Percentiles rank a stretch among this genome's conserved stretches.
Evolutionary conservation across 2,888 invertebrate species (phyloP).

Genomic region (Tethea ocularis): DNA sequence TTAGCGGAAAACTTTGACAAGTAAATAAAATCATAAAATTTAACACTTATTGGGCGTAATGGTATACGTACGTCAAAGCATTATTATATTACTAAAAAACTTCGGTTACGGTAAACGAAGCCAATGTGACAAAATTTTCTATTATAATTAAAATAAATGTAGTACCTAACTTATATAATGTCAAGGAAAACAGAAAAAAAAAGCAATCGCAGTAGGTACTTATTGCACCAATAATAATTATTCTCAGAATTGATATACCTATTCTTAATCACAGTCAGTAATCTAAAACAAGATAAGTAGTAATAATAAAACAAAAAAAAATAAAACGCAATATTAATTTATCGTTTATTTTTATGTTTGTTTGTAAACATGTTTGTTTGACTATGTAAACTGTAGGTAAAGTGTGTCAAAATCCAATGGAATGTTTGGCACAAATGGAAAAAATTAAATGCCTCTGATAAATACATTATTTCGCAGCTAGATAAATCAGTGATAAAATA

Average conservation of each 20-base stretch:
- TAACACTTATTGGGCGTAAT: not conserved
- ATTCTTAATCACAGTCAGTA: not conserved
- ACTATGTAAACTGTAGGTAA: not conserved
- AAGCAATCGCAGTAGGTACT: not conserved
- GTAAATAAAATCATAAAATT: not conserved
- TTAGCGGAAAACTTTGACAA: not conserved
- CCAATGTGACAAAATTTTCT: too few species aligned
- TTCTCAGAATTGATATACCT: too few species aligned
- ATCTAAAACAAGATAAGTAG: not conserved
- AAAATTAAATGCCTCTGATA: constrained; percentile 33
- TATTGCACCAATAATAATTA: not conserved
- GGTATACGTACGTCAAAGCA: too few species aligned
- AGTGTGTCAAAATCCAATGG: not conserved
- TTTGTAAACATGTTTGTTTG: constrained; percentile 7
- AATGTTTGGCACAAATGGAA: constrained; percentile 18
- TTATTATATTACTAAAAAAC: too few species aligned
- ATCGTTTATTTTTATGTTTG: constrained; percentile 18
- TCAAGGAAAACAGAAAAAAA: too few species aligned
- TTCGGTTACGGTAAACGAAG: too few species aligned
- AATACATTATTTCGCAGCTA: constrained; percentile 9
- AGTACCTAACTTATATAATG: too few species aligned
- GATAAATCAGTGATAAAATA: not conserved
- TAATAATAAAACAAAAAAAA: not conserved
- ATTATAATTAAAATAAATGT: not conserved
- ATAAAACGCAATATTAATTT: not conserved